These are phyloP conservation scores for Chelmon rostratus DNA, from an alignment of 2,797 vertebrate genomes.

Conservation along the genomic window DNA sequence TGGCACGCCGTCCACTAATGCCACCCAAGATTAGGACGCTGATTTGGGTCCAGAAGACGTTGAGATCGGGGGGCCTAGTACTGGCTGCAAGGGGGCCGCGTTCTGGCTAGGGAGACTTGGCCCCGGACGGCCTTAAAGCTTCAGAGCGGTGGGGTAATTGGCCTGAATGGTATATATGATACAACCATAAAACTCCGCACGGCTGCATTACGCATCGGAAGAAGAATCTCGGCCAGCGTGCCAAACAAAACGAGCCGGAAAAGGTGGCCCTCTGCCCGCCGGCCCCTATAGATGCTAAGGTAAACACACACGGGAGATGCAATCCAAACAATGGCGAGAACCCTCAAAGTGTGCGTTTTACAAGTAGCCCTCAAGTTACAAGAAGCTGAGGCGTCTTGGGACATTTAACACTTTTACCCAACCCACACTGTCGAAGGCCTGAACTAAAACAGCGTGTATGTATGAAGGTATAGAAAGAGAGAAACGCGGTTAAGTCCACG, in stretches of 20 bases:
- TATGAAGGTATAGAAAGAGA: neutral
- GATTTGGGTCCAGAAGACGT: conserved; percentile 61
- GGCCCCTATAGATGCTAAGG: conserved; percentile 42
- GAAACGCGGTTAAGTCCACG: neutral
- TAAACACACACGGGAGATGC: conserved; percentile 65
- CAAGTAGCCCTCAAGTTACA: conserved; percentile 11
- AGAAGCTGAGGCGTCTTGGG: neutral
- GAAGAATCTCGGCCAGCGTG: conserved; percentile 51
- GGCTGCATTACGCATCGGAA: conserved; percentile 65
- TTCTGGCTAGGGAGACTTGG: conserved; percentile 45
- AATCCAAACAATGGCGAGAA: conserved; percentile 48
- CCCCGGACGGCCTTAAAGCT: conserved; percentile 69
- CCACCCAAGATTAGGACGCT: conserved; percentile 72
- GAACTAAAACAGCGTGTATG: neutral
- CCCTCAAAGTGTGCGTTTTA: conserved; percentile 6
- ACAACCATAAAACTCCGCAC: conserved; percentile 67
- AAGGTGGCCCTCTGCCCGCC: conserved; percentile 36
- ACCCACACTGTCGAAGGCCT: neutral
- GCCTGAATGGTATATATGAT: conserved; percentile 65
- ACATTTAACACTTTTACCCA: neutral
- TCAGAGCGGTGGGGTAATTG: conserved; percentile 65
- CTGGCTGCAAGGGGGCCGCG: conserved; percentile 37
- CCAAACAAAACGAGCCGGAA: conserved; percentile 62
- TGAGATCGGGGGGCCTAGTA: conserved; percentile 44
- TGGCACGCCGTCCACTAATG: conserved; percentile 63